A percentile compares a stretch with the other conserved stretches of the same genome.
phyloP scores from a whole-genome alignment of 2,797 vertebrate genomes.

The Dendrocincla tyrannina region DNA sequence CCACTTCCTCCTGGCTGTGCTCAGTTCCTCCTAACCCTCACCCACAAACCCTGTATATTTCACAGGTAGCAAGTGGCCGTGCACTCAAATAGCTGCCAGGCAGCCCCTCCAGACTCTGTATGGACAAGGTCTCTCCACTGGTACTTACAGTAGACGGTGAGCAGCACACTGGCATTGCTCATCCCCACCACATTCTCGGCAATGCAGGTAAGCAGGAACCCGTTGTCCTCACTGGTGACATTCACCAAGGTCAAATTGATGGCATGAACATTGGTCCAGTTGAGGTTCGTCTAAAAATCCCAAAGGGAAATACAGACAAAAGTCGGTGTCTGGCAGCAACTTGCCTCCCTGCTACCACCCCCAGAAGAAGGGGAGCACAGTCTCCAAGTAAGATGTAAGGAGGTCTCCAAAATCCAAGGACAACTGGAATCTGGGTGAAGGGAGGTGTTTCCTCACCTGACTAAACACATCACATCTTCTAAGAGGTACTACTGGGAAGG shows the following conservation, averaged over 20 bases:
- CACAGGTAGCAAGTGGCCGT: background rate
- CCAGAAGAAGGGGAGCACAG: background rate
- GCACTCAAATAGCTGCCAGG: background rate
- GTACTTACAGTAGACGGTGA: slow-evolving; percentile 93
- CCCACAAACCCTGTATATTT: background rate
- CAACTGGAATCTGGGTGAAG: background rate
- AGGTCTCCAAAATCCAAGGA: background rate
- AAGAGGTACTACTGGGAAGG: background rate
- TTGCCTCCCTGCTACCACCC: rapidly evolving
- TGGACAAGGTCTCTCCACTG: background rate
- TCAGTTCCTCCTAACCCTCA: background rate
- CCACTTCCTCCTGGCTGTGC: background rate
- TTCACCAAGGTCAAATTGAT: slow-evolving; percentile 96
- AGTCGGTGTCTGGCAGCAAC: background rate
- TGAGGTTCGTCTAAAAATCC: slow-evolving; percentile 88
- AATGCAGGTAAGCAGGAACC: slow-evolving; percentile 92
- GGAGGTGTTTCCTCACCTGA: background rate
- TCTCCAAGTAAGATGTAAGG: background rate
- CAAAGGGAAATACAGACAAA: slow-evolving; percentile 9
- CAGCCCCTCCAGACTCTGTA: background rate
- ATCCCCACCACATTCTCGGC: slow-evolving; percentile 97
- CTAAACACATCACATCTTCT: background rate
- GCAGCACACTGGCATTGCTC: slow-evolving; percentile 93
- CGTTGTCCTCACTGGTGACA: slow-evolving; percentile 94
- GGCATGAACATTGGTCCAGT: slow-evolving; percentile 95